These are phyloP conservation scores for Melanostoma scalare DNA, from an alignment of 2,888 invertebrate genomes.

Conservation along the genomic window DNA sequence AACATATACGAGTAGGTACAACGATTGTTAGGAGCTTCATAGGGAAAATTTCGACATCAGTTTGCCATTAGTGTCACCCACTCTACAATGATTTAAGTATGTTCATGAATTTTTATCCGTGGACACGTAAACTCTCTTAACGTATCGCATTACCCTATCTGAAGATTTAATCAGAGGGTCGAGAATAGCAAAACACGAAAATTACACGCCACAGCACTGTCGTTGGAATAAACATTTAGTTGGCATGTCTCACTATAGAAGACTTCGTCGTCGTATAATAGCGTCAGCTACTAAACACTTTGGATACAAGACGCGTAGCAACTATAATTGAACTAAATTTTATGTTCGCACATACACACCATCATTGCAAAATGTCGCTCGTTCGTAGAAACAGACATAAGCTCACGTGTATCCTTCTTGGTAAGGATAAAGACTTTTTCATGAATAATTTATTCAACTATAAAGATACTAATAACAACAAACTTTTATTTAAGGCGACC, in stretches of 20 bases:
- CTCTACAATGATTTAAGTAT: background rate
- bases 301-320: conserved; percentile 43
- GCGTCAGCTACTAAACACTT: conserved; percentile 18
- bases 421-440: conserved; percentile 37
- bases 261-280: background rate
- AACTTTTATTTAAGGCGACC: conserved; percentile 54
- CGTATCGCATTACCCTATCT: conserved; percentile 28
- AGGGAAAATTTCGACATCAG: conserved; percentile 19
- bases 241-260: background rate
- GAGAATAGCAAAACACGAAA: conserved; percentile 1
- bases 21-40: background rate
- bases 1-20: background rate
- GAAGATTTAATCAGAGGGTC: conserved; percentile 1
- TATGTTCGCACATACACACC: conserved; percentile 54
- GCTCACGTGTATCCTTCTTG: conserved; percentile 40
- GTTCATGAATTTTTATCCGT: conserved; percentile 36
- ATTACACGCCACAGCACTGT: conserved; percentile 7
- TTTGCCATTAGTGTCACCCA: conserved; percentile 35
- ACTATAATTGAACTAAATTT: conserved; percentile 62
- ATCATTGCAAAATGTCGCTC: conserved; percentile 22
- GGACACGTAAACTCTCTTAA: conserved; percentile 52
- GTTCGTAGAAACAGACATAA: conserved; percentile 2
- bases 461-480: conserved; percentile 42
- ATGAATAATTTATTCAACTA: conserved; percentile 59
- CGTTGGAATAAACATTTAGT: conserved; percentile 35